Evolutionary conservation across 2,888 invertebrate genomes (phyloP), one percentile per base, ranked within the genome.

Genomic region (Hypsopygia costalis): DNA sequence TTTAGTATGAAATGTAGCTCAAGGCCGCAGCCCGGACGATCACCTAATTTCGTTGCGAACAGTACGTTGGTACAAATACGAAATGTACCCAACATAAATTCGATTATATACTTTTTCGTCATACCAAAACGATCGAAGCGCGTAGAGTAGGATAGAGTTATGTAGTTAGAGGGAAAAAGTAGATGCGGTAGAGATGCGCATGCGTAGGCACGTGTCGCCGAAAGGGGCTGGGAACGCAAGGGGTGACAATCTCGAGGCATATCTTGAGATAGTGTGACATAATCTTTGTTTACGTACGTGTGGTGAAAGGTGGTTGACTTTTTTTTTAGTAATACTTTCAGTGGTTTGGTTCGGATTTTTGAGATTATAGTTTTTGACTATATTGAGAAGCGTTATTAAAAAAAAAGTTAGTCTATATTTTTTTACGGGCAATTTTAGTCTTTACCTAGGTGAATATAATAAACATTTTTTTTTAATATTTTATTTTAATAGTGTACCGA

Each of bases 71-170:
- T 58, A 62, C 68, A 25, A 25, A 21, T 31, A 22, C 32, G n/a
- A 29, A 21, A 10, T 11, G 8, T 5, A 25, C 25, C 11, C 69
- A 55, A 77, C 80, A 86, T 83, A 85, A 85, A 87, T 85, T 86
- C 77, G 85, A 88, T 88, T 81, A 88, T 80, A 73, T 74, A 62
- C 78, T 79, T 86, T 86, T 88, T 86, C 85, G 85, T 86, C 82
- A 86, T 80, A 75, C 77, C 64, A 62, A 60, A 16, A 68, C 85
- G 88, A 88, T 88, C 88, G 88, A 88, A 88, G 82, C 67, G 66
- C 52, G 51, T 58, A 47, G 69, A 80, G 27, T 11, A 67, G 52
- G 81, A 82, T 30, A 43, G 46, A 39, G 27, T 46, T 73, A 77
- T 55, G 29, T 43, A 6, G 71, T 20, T 11, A 36, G 73, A 83